Conservation (phyloP, 92 coral and sea anemone species). For the Anthopleura xanthogrammica region DNA sequence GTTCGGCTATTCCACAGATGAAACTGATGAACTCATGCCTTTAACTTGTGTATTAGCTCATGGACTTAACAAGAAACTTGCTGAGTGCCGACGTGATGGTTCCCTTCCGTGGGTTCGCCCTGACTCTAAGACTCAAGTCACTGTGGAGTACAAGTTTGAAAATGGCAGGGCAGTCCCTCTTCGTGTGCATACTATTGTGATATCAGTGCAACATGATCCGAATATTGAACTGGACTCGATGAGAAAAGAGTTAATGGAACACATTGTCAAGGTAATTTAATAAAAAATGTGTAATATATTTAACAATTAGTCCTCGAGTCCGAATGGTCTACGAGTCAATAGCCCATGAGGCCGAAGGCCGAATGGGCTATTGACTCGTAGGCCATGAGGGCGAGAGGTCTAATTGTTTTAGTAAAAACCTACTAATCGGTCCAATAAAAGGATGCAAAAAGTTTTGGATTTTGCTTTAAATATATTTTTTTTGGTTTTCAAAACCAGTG, state of each 20-base stretch:
- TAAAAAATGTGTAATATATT: too few species aligned
- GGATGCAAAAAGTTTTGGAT: too few species aligned
- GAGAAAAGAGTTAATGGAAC: constrained; percentile 43
- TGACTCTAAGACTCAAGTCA: constrained; percentile 69
- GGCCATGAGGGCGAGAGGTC: too few species aligned
- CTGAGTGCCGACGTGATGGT: constrained; percentile 59
- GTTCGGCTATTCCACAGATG: constrained; percentile 72
- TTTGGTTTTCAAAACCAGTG: too few species aligned
- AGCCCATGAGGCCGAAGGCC: too few species aligned
- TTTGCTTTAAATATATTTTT: too few species aligned
- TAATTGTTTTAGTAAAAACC: too few species aligned
- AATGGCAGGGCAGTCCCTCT: constrained; percentile 45
- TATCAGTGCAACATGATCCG: constrained; percentile 61
- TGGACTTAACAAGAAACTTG: constrained; percentile 45
- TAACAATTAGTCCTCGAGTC: too few species aligned
- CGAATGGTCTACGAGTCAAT: too few species aligned
- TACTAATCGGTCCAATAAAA: too few species aligned
- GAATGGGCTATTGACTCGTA: too few species aligned
- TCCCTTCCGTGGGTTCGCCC: constrained; percentile 61
- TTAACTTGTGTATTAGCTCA: constrained; percentile 53
- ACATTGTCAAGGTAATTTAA: constrained; percentile 19
- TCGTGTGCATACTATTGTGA: constrained; percentile 57
- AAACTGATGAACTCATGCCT: constrained; percentile 69
- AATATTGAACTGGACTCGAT: constrained; percentile 24
- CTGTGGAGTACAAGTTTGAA: constrained; percentile 54